Percentiles rank a stretch among this genome's conserved stretches.
phyloP scores from a whole-genome alignment of 2,797 vertebrate species.

The Anableps anableps region DNA sequence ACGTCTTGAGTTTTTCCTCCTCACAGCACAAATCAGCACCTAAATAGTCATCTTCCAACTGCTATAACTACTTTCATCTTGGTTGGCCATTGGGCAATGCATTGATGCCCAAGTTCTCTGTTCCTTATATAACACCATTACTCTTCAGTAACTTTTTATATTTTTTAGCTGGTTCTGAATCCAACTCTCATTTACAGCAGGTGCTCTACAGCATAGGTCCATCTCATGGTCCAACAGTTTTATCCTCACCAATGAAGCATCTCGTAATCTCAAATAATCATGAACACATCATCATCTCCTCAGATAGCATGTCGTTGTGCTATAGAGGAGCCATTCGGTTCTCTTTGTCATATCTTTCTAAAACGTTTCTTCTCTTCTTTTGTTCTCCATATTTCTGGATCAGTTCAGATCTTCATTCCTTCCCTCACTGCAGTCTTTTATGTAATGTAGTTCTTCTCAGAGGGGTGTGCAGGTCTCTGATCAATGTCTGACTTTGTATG shows the following conservation, averaged over 20 bases:
- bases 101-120: background rate
- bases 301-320: background rate
- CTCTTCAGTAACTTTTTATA: background rate
- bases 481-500: conserved; percentile 23
- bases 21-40: background rate
- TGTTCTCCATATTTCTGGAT: background rate
- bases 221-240: too few species aligned
- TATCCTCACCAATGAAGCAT: background rate
- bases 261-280: background rate
- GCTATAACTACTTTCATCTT: background rate
- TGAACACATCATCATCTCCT: background rate
- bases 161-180: background rate
- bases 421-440: conserved; percentile 24
- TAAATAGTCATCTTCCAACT: background rate
- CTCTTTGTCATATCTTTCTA: background rate
- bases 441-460: conserved; percentile 2
- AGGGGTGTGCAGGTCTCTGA: conserved; percentile 3
- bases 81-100: background rate
- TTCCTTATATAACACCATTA: background rate
- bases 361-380: background rate
- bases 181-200: background rate
- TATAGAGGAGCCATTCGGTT: background rate
- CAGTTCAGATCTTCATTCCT: conserved; percentile 26
- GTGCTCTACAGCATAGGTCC: background rate
- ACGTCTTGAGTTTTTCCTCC: background rate